Evolutionary conservation across 2,797 vertebrate species (phyloP).

Genomic region (Macropodus opercularis): DNA sequence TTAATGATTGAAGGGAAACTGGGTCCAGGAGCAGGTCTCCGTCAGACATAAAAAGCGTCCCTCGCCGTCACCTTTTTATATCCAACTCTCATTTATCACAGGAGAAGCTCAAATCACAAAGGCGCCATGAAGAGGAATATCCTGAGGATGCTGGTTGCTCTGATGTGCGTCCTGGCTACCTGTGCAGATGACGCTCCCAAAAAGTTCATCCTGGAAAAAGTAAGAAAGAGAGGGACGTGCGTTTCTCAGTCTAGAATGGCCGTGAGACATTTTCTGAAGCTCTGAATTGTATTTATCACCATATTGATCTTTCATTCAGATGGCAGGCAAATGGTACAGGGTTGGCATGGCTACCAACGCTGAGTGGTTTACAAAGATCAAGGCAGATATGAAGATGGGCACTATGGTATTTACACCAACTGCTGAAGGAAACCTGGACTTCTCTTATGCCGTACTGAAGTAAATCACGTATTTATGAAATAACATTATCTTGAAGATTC

Average conservation of each 20-base stretch:
- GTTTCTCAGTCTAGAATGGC: too few relatives aligned
- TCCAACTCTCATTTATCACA: constrained; percentile 3
- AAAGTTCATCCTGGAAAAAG: constrained; percentile 86
- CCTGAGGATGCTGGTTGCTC: constrained; percentile 72
- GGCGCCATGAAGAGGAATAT: constrained; percentile 67
- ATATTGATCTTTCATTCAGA: constrained; percentile 66
- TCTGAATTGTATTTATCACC: not conserved
- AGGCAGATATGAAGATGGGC: constrained; percentile 83
- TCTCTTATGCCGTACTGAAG: constrained; percentile 82
- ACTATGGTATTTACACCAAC: constrained; percentile 62
- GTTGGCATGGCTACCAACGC: constrained; percentile 87
- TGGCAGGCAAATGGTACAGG: constrained; percentile 88
- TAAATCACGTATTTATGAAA: constrained; percentile 47
- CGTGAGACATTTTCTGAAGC: not conserved
- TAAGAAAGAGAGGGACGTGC: constrained; percentile 50
- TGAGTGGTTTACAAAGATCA: constrained; percentile 86
- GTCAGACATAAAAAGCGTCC: constrained; percentile 66
- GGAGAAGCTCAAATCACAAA: constrained; percentile 9
- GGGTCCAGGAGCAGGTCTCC: constrained; percentile 9
- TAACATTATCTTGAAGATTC: not conserved
- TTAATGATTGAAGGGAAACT: not conserved
- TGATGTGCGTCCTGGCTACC: constrained; percentile 74
- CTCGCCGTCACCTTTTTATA: not conserved
- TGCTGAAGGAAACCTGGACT: constrained; percentile 79
- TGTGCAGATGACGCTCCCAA: constrained; percentile 59